Evolutionary conservation across 2,113 vertebrate genomes (phyloP).

Genomic region (Sminthopsis crassicaudata): DNA sequence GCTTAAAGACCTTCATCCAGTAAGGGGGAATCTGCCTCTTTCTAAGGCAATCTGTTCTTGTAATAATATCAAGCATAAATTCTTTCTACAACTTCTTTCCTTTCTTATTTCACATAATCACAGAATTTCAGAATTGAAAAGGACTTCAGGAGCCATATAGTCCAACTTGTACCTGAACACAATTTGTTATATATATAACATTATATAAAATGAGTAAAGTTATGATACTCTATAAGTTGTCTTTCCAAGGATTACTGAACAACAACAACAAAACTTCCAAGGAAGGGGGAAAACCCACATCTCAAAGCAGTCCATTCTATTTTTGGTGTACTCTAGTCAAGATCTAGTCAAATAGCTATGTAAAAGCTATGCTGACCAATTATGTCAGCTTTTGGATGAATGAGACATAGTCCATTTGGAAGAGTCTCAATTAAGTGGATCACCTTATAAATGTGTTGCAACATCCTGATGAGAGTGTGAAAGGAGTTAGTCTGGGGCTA

Average conservation of each 20-base stretch:
- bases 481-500: background rate
- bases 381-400: background rate
- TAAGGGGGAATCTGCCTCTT: background rate
- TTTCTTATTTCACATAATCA: background rate
- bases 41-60: background rate
- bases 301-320: background rate
- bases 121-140: background rate
- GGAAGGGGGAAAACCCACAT: background rate
- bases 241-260: background rate
- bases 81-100: background rate
- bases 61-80: background rate
- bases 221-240: background rate
- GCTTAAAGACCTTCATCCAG: background rate
- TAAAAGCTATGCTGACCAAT: background rate
- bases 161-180: background rate
- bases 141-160: background rate
- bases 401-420: background rate
- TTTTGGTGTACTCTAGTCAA: background rate
- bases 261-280: background rate
- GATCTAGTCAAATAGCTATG: background rate
- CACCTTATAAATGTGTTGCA: background rate
- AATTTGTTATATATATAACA: too few species aligned
- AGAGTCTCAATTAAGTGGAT: background rate
- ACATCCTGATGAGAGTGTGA: background rate
- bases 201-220: too few species aligned